Conservation (phyloP, 1,140 invertebrate genomes). For the Sitophilus oryzae region DNA sequence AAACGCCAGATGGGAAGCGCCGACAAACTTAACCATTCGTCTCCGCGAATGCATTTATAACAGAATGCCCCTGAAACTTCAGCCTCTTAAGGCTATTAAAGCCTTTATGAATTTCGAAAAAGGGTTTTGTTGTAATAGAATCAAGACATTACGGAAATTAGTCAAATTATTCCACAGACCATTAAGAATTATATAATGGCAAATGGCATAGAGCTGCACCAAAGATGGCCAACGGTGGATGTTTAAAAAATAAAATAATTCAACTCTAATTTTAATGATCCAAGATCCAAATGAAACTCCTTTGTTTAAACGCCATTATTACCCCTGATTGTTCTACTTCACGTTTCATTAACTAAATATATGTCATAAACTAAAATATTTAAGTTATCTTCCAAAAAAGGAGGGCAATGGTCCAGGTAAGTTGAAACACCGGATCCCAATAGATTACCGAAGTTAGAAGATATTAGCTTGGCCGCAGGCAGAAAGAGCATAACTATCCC, state of each 20-base stretch:
- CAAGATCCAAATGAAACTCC: no score
- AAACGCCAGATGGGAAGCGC: constrained; percentile 19
- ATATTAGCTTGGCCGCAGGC: no score
- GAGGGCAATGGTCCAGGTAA: no score
- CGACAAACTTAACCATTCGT: constrained; percentile 15
- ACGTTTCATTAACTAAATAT: no score
- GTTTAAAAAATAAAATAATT: constrained; percentile 5
- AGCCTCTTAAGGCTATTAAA: constrained; percentile 21
- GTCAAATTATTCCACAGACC: constrained; percentile 12
- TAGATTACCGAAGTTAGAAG: no score
- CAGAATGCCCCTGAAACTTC: constrained; percentile 6
- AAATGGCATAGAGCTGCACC: constrained; percentile 10
- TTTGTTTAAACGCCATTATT: no score
- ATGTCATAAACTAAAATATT: no score
- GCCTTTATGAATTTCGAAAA: constrained; percentile 25
- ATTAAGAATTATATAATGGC: constrained; percentile 21
- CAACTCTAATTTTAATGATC: no score
- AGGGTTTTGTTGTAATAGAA: constrained; percentile 20
- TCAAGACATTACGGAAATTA: constrained; percentile 24
- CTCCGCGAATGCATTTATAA: constrained; percentile 21
- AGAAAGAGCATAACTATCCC: no score
- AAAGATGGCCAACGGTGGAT: constrained; percentile 10
- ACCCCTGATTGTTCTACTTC: no score
- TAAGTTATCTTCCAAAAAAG: no score
- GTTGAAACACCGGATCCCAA: no score